These are phyloP conservation scores for Cotesia glomerata DNA, from an alignment of 1,140 invertebrate species.

Conservation along the genomic window DNA sequence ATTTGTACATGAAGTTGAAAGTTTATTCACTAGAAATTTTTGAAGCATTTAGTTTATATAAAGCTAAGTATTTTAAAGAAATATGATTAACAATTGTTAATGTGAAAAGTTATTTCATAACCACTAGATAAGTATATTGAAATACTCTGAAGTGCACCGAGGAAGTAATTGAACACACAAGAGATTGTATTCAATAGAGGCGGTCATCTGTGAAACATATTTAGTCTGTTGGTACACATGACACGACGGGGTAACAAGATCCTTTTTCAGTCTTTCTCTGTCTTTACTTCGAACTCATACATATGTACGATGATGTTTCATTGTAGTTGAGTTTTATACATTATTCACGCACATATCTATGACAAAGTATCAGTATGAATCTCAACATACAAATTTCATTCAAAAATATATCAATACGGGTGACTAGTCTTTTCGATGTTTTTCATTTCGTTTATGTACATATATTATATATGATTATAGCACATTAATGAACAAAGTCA, in stretches of 20 bases:
- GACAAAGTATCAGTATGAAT: slow-evolving; percentile 2
- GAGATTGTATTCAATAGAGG: slow-evolving; percentile 52
- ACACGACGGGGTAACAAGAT: slow-evolving; percentile 49
- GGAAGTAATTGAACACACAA: slow-evolving; percentile 12
- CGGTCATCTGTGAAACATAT: slow-evolving; percentile 63
- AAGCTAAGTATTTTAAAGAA: no score
- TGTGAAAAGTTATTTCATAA: no score
- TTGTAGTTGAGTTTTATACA: neutral
- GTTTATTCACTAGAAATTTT: no score
- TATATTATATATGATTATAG: neutral
- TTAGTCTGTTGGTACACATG: slow-evolving; percentile 63
- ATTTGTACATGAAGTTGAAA: no score
- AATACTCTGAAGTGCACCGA: slow-evolving; percentile 25
- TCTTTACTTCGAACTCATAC: neutral
- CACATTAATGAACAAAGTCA: neutral
- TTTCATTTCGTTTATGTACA: neutral
- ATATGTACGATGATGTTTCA: slow-evolving; percentile 1
- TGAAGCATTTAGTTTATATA: no score
- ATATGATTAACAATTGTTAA: no score
- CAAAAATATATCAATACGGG: slow-evolving; percentile 16
- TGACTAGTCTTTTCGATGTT: slow-evolving; percentile 20
- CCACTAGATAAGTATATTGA: neutral
- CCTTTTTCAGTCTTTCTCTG: slow-evolving; percentile 12
- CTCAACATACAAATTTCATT: slow-evolving; percentile 20
- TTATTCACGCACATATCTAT: neutral